phyloP scores from a whole-genome alignment of 2,797 vertebrate genomes.

The Scolopax rusticola region DNA sequence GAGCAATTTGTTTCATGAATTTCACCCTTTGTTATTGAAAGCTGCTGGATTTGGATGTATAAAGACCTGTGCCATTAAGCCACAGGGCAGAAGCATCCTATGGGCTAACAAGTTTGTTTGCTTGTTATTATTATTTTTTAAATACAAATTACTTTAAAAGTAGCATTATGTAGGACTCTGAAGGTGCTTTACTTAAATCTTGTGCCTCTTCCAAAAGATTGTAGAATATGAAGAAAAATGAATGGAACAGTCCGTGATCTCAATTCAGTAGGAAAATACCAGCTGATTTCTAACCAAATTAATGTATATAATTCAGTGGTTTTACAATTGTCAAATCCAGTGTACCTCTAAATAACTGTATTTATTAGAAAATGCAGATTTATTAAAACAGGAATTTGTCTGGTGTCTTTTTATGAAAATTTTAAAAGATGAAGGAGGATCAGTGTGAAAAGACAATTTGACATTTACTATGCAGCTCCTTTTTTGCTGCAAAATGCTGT shows the following conservation, averaged over 20 bases:
- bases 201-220: conserved; percentile 71
- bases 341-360: neutral
- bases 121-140: conserved; percentile 77
- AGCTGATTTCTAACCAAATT: conserved; percentile 27
- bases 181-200: conserved; percentile 74
- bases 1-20: conserved; percentile 82
- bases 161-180: conserved; percentile 67
- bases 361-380: neutral
- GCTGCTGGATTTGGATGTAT: conserved; percentile 80
- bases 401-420: neutral
- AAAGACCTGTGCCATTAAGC: conserved; percentile 81
- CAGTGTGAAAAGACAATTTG: neutral
- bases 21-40: conserved; percentile 83
- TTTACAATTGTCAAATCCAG: neutral
- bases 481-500: neutral
- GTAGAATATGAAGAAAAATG: neutral
- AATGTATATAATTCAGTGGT: neutral
- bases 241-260: neutral
- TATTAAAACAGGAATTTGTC: neutral
- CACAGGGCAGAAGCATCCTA: conserved; percentile 75
- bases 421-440: neutral
- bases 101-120: conserved; percentile 76
- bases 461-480: neutral
- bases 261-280: neutral
- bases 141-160: conserved; percentile 79